Conservation (phyloP, 2,113 vertebrate species). For the Tyto alba region DNA sequence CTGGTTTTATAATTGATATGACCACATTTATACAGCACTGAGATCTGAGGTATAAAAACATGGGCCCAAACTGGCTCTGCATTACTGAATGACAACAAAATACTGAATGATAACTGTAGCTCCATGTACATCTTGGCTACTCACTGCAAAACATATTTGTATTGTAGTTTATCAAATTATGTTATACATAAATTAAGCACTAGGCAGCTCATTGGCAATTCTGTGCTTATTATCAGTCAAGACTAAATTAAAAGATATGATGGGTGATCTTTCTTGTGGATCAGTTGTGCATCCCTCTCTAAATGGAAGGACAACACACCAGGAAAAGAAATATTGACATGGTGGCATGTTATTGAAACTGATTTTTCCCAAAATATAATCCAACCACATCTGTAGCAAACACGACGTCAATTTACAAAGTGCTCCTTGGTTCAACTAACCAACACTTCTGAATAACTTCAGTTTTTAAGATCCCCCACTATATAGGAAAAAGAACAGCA, state of each 20-base stretch:
- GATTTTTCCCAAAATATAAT: background rate
- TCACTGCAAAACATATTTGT: background rate
- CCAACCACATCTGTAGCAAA: background rate
- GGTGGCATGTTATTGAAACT: accelerated
- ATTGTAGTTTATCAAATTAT: background rate
- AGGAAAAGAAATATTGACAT: background rate
- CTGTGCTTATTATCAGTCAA: background rate
- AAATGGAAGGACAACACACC: background rate
- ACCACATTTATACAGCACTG: background rate
- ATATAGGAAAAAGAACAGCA: background rate
- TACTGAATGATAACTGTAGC: background rate
- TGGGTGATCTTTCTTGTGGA: background rate
- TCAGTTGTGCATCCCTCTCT: background rate
- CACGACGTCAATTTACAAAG: background rate
- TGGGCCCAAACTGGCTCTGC: background rate
- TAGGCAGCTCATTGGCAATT: background rate
- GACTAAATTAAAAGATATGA: background rate
- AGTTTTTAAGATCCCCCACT: background rate
- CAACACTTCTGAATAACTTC: background rate
- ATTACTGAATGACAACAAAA: background rate
- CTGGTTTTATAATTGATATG: background rate
- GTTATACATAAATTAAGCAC: background rate
- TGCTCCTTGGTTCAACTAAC: background rate
- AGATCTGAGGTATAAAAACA: background rate
- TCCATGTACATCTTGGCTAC: background rate